phyloP scores from a whole-genome alignment of 2,888 invertebrate genomes.

The Sesia bembeciformis region DNA sequence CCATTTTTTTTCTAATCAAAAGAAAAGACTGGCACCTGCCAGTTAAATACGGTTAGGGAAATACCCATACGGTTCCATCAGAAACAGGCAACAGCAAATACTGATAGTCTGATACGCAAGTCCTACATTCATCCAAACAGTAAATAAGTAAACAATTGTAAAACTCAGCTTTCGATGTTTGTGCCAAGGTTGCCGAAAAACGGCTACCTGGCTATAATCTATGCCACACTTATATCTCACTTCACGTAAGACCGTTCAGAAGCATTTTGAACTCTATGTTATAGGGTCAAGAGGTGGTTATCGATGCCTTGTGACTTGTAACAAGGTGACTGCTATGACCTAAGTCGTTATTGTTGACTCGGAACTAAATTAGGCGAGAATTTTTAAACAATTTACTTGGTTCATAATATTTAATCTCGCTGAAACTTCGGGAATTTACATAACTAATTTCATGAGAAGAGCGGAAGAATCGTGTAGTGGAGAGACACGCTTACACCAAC shows the following conservation, averaged over 20 bases:
- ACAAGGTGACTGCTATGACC: conserved; percentile 30
- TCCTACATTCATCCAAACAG: neutral
- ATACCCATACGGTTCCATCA: too few species aligned
- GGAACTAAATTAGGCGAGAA: neutral
- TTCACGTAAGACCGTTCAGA: neutral
- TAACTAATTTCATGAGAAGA: too few species aligned
- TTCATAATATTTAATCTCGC: too few species aligned
- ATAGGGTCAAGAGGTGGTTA: neutral
- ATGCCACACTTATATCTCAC: conserved; percentile 18
- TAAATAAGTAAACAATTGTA: neutral
- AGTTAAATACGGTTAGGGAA: too few species aligned
- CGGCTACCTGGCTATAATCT: conserved; percentile 29
- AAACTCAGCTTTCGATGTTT: conserved; percentile 20
- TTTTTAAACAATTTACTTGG: neutral
- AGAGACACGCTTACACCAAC: too few species aligned
- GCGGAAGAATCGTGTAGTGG: too few species aligned
- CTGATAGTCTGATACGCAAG: neutral
- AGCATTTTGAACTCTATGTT: neutral
- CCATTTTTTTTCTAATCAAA: too few species aligned
- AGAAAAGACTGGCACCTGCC: too few species aligned
- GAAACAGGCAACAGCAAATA: too few species aligned
- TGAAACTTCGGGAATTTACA: too few species aligned
- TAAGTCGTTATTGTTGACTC: conserved; percentile 2
- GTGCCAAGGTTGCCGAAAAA: conserved; percentile 30
- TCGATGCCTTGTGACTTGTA: conserved; percentile 1